Base-by-base conservation (phyloP, 2,888 invertebrate species). In the Cloeon dipterum region DNA sequence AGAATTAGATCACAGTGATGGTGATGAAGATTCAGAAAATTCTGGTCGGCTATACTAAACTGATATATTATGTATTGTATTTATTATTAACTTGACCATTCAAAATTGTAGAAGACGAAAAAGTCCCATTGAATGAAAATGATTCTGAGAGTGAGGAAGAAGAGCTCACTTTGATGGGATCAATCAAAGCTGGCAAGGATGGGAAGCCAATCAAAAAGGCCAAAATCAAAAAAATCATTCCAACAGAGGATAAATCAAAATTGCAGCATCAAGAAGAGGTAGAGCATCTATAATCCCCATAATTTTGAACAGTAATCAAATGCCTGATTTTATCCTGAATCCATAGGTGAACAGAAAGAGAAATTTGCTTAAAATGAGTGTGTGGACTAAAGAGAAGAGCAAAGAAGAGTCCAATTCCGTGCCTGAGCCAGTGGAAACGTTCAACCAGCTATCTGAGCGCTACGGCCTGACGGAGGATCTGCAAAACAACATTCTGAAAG, bases 321-420 rank as follows among this genome's bases (percentile, higher is more conserved):
- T 21, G 32, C 32, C 34, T 35, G 40, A 38, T 42, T 44, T 39
- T 34, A 39, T n/a, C n/a, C n/a, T n/a, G n/a, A 42, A 40, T 41
- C 53, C 58, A 32, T 50, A 82, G 77, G 63, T 81, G 34, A 77
- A 74, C 50, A 68, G 65, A 25, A 65, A 75, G 42, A 67, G 88
- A 39, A 86, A 86, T 48, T 53, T 66, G 36, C 61, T 83, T 51
- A 70, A 70, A 34, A 86, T 94, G 42, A 72, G 70, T 47, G 74
- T 76, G 1, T 66, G 73, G 25, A 93, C 93, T 0, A n/a, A 16
- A n/a, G 8, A 7, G 8, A 29, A 29, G 29, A 29, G 29, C 16
- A 7, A 23, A 23, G n/a, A n/a, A n/a, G n/a, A n/a, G n/a, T n/a
- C n/a, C n/a, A n/a, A n/a, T n/a, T n/a, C n/a, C n/a, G 56, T 86